These are phyloP conservation scores for Lasaia peninsularis DNA, from an alignment of 1,140 invertebrate species.

Conservation along the genomic window DNA sequence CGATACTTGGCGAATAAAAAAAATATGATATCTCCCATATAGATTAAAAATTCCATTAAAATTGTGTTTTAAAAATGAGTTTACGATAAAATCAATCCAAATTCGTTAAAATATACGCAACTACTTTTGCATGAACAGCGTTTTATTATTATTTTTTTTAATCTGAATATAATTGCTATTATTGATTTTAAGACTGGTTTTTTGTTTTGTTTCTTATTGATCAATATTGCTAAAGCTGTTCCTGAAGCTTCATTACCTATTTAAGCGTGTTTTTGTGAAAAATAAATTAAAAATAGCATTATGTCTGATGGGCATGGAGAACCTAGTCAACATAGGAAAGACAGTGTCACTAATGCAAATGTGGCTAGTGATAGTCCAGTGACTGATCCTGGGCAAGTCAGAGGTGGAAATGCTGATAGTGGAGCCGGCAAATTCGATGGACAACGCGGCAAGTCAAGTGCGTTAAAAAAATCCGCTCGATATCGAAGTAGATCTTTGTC, in stretches of 20 bases:
- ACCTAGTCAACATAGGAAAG: slow-evolving; percentile 50
- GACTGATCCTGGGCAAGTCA: slow-evolving; percentile 64
- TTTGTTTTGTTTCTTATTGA: not conserved
- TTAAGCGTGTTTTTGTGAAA: slow-evolving; percentile 17
- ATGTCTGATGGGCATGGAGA: slow-evolving; percentile 65
- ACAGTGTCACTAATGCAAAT: slow-evolving; percentile 52
- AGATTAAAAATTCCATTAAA: not conserved
- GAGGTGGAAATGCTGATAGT: slow-evolving; percentile 47
- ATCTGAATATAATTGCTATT: not conserved
- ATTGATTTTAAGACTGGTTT: not conserved
- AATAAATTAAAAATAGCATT: slow-evolving; percentile 30
- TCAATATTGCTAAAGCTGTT: not conserved
- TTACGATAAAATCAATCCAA: not conserved
- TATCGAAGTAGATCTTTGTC: slow-evolving; percentile 93
- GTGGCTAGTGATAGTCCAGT: slow-evolving; percentile 67
- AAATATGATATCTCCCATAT: not conserved
- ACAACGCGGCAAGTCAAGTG: slow-evolving; percentile 79
- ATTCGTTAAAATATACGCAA: not conserved
- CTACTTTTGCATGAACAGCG: not conserved
- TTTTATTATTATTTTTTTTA: not conserved
- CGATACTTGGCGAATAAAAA: not conserved
- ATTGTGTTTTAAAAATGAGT: not conserved
- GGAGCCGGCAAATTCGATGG: slow-evolving; percentile 58
- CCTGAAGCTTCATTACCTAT: not conserved
- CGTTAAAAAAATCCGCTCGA: slow-evolving; percentile 89